These are phyloP conservation scores for Amphilophus citrinellus DNA, from an alignment of 2,113 vertebrate species.

Conservation along the genomic window DNA sequence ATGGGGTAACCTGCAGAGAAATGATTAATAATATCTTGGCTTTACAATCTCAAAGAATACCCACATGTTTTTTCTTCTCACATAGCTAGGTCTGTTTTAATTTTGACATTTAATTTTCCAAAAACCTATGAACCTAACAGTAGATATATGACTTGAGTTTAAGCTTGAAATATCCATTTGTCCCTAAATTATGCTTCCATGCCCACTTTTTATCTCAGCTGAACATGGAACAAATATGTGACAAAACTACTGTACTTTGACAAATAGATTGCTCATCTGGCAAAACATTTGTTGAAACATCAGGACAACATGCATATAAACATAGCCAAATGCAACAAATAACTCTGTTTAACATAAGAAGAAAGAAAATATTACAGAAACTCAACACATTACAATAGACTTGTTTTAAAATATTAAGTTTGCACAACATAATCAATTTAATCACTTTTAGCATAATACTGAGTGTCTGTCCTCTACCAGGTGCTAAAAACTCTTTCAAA, in stretches of 20 bases:
- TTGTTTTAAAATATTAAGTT: no score
- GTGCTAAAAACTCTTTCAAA: no score
- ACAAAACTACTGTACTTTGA: neutral
- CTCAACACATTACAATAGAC: no score
- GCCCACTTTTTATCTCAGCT: neutral
- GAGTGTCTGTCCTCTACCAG: no score
- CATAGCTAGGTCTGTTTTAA: neutral
- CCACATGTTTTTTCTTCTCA: neutral
- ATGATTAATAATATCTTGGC: neutral
- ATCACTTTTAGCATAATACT: no score
- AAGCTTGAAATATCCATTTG: neutral
- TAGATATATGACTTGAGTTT: neutral
- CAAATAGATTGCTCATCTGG: neutral
- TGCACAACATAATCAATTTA: no score
- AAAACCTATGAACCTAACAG: neutral
- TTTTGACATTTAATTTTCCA: neutral
- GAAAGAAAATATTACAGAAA: no score
- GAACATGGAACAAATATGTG: neutral
- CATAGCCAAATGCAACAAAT: no score
- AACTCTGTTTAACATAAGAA: no score
- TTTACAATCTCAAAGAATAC: neutral
- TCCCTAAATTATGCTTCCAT: neutral
- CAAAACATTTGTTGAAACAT: no score
- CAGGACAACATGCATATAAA: no score
- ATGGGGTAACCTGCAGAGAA: neutral